phyloP scores from a whole-genome alignment of 2,797 vertebrate species.

The Vultur gryphus region DNA sequence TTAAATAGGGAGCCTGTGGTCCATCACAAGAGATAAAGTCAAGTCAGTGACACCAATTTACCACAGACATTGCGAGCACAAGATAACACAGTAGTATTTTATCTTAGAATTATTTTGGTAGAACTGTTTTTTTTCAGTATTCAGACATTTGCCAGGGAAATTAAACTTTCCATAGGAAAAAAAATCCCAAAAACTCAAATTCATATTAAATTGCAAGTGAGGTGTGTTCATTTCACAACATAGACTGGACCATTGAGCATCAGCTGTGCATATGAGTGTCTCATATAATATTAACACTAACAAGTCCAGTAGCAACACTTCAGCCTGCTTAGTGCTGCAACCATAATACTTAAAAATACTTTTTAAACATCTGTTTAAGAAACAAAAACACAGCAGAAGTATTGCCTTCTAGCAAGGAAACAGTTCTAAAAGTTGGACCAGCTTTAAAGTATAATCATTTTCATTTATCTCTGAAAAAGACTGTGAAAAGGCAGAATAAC shows the following conservation, averaged over 20 bases:
- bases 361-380: not conserved
- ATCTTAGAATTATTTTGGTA: not conserved
- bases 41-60: not conserved
- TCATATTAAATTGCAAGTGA: not conserved
- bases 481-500: not conserved
- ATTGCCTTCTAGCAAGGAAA: not conserved
- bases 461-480: not conserved
- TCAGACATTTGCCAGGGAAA: not conserved
- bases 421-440: not conserved
- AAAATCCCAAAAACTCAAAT: not conserved
- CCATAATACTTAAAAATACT: not conserved
- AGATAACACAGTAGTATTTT: not conserved
- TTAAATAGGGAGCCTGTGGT: not conserved
- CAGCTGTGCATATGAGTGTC: not conserved
- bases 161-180: not conserved
- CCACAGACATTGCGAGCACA: not conserved
- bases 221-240: not conserved
- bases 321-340: not conserved
- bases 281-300: not conserved
- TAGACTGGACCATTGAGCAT: not conserved
- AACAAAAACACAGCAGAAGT: not conserved
- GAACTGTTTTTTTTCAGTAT: not conserved
- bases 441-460: not conserved
- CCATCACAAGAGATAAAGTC: not conserved
- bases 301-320: not conserved